Evolutionary conservation across 2,797 vertebrate genomes (phyloP).

Genomic region (Crocodylus rhombifer): DNA sequence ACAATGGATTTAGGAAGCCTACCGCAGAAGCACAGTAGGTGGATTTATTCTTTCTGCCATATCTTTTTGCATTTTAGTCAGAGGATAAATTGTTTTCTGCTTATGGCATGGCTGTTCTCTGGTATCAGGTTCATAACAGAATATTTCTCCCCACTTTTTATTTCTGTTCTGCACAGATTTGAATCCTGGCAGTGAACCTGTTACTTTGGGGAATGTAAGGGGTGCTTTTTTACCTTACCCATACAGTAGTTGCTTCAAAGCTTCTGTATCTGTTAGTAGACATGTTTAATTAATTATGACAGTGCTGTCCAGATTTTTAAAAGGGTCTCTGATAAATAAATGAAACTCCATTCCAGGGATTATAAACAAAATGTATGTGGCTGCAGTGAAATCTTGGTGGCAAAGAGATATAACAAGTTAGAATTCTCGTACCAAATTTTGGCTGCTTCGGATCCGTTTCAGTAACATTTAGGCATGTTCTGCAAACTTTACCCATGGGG

Average conservation of each 20-base stretch:
- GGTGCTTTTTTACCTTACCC: constrained; percentile 1
- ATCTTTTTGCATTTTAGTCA: constrained; percentile 21
- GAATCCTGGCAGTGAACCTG: neutral
- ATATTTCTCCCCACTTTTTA: constrained; percentile 10
- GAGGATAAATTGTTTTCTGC: constrained; percentile 19
- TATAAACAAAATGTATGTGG: neutral
- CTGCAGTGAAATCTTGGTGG: neutral
- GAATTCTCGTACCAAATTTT: neutral
- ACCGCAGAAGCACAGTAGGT: constrained; percentile 88
- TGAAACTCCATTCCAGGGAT: constrained; percentile 15
- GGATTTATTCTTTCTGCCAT: constrained; percentile 70
- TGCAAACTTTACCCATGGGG: constrained; percentile 37
- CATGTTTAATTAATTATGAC: constrained; percentile 40
- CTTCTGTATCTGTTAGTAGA: constrained; percentile 2
- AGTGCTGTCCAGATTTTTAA: neutral
- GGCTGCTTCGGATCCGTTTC: constrained; percentile 2
- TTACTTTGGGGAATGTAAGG: neutral
- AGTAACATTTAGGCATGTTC: neutral
- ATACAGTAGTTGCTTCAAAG: neutral
- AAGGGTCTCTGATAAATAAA: constrained; percentile 20
- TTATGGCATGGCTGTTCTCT: constrained; percentile 1
- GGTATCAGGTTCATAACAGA: constrained; percentile 10
- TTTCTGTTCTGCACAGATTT: neutral
- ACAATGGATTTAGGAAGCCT: constrained; percentile 86
- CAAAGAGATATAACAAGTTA: neutral